phyloP scores from a whole-genome alignment of 2,797 vertebrate genomes.

The Labeo calbasu region DNA sequence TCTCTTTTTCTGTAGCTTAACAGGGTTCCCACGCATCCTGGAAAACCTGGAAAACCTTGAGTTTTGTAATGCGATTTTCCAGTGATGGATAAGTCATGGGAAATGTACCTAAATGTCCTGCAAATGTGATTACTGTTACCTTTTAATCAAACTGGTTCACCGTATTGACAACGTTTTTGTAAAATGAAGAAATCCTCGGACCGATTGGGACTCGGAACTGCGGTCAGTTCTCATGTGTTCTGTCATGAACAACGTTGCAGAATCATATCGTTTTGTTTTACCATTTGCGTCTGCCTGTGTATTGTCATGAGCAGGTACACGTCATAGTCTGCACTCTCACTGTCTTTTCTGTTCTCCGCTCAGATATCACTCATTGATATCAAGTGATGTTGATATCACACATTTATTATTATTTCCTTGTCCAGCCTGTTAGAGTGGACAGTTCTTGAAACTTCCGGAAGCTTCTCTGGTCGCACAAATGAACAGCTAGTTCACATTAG shows the following conservation, averaged over 20 bases:
- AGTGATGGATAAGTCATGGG: constrained; percentile 16
- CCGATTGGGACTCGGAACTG: background rate
- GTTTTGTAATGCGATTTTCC: constrained; percentile 21
- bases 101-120: background rate
- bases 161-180: background rate
- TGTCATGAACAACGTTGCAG: background rate
- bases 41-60: constrained; percentile 40
- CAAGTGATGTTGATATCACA: background rate
- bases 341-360: background rate
- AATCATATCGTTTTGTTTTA: constrained; percentile 13
- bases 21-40: constrained; percentile 48
- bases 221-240: constrained; percentile 1
- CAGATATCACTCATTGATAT: background rate
- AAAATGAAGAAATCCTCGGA: constrained; percentile 17
- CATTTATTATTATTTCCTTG: background rate
- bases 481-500: background rate
- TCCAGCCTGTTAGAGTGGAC: background rate
- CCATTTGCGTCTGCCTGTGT: constrained; percentile 19
- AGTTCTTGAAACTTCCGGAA: background rate
- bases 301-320: background rate
- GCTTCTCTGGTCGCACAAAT: background rate
- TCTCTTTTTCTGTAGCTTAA: constrained; percentile 40
- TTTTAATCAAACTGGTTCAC: constrained; percentile 1
- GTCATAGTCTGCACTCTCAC: constrained; percentile 1
- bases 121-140: constrained; percentile 2